A percentile compares a stretch with the other conserved stretches of the same genome.
Conservation (phyloP, 2,113 vertebrate species). For the Toxotes jaculatrix region DNA sequence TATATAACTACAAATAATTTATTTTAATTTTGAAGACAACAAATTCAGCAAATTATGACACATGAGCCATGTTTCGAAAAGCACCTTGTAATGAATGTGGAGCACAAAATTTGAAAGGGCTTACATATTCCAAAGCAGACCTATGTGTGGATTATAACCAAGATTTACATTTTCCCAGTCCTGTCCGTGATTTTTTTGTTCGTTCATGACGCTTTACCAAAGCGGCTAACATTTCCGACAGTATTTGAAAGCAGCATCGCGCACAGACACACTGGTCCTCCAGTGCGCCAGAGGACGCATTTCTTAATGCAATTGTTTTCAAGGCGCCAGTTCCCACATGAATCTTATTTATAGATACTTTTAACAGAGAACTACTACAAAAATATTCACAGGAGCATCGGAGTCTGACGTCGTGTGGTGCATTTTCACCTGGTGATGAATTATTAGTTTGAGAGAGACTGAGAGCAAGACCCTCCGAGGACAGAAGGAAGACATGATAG, state of each 20-base stretch:
- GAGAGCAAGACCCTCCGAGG: too few species aligned
- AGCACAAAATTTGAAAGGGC: not conserved
- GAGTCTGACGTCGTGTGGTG: too few species aligned
- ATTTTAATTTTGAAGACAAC: too few species aligned
- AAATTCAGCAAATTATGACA: not conserved
- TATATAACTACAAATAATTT: not conserved
- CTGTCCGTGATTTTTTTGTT: not conserved
- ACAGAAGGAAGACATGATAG: too few species aligned
- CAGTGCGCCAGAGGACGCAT: slow-evolving; percentile 65
- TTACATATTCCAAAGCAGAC: not conserved
- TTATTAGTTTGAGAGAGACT: too few species aligned
- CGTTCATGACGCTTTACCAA: not conserved
- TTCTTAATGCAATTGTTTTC: not conserved
- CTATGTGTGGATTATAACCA: not conserved
- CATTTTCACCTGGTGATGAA: too few species aligned
- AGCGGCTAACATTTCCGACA: not conserved
- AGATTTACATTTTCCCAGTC: not conserved
- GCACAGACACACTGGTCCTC: slow-evolving; percentile 39
- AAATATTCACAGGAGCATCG: not conserved
- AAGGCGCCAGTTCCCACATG: not conserved
- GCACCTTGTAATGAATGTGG: not conserved
- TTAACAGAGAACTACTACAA: not conserved
- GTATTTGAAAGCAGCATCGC: not conserved
- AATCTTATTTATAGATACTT: not conserved
- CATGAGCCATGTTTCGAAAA: not conserved